Base-by-base conservation (phyloP, 64 coral and sea anemone species). In the Porites australiensis region DNA sequence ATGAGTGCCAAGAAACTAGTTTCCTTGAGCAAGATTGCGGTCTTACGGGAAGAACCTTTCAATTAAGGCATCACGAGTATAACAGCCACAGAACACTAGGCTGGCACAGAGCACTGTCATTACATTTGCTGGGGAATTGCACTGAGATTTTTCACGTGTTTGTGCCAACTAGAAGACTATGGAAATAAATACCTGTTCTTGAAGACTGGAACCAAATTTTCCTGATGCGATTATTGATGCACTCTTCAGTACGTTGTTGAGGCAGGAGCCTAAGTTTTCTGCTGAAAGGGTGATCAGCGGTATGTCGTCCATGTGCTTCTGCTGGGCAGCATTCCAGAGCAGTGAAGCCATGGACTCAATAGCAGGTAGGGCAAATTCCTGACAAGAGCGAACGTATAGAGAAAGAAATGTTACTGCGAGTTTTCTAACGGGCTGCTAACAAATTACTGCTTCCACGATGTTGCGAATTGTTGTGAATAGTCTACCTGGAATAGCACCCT, bases 121-220 rank as follows among this genome's bases (percentile, higher is more conserved):
- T 37, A 37, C 27, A 37, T 37, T 37, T 37, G 27, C 1, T 37
- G 27, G 27, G 27, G 27, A 37, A 37, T 37, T 37, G 27, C 27
- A 37, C 27, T 37, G 27, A 37, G 27, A 37, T 37, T 37, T 37
- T 37, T 1, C 27, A 37, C 27, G 27, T 37, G 27, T 37, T 37
- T 37, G 27, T 37, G 27, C 27, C 27, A 37, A 37, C 27, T 37
- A 37, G 27, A 37, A 37, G 27, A 37, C 27, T 37, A 3, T 8
- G 69, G 69, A 72, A 72, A 3, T 21, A 72, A 72, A 22, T 84
- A 84, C 81, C 81, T 68, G 61, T 50, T 69, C 8, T 84, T 84
- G 81, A 50, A 53, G n/a, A 53, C 62, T 18, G 18, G 81, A 68
- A 21, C 45, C 61, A 0, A 13, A 84, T n/a, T 45, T 8, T 51